These are phyloP conservation scores for Pyrrhopygopsis socrates DNA, from an alignment of 2,888 invertebrate genomes.

Conservation along the genomic window DNA sequence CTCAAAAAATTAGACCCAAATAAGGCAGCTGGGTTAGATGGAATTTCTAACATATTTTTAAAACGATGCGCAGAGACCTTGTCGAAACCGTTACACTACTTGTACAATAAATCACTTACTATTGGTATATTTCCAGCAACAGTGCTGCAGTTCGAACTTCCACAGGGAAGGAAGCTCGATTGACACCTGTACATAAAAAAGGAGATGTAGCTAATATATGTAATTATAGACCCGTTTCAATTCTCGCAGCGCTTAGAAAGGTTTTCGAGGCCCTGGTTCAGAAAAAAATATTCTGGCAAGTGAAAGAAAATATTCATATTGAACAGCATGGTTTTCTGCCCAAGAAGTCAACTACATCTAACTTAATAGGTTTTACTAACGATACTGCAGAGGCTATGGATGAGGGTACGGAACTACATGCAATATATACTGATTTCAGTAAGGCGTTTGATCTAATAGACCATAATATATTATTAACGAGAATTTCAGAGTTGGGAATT, in stretches of 20 bases:
- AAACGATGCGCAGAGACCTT: not conserved
- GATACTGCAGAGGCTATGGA: not conserved
- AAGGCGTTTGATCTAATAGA: slow-evolving; percentile 10
- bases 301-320: not conserved
- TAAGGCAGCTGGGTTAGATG: not conserved
- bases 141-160: too few relatives aligned
- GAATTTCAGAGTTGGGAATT: not conserved
- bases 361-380: not conserved
- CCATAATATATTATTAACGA: not conserved
- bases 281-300: not conserved
- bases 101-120: not conserved
- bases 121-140: not conserved
- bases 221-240: not conserved
- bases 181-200: slow-evolving; percentile 30
- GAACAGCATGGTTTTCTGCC: not conserved
- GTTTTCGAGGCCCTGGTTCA: not conserved
- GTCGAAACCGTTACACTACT: not conserved
- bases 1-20: not conserved
- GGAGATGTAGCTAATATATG: not conserved
- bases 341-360: not conserved
- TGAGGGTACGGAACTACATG: not conserved
- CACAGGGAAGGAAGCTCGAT: not conserved
- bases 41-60: not conserved
- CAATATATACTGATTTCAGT: not conserved
- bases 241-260: not conserved